A percentile compares a stretch with the other conserved stretches of the same genome.
phyloP scores from a whole-genome alignment of 2,113 vertebrate species.

The Muscicapa adusta region DNA sequence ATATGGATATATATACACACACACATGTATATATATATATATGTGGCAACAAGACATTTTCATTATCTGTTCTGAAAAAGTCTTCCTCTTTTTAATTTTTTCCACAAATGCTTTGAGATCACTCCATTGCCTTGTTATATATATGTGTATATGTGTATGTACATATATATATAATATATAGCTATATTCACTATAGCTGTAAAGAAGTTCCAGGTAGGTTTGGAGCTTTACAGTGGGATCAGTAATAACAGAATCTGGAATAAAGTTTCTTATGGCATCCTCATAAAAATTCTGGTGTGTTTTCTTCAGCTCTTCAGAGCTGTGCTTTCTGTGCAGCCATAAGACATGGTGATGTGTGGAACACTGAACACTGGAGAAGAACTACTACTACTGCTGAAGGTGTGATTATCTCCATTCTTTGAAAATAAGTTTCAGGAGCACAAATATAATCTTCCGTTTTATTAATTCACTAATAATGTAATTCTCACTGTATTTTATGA shows the following conservation, averaged over 20 bases:
- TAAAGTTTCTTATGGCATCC: background rate
- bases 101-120: background rate
- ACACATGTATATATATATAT: too few species aligned
- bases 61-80: background rate
- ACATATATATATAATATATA: too few species aligned
- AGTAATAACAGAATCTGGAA: background rate
- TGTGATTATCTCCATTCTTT: background rate
- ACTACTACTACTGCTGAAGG: background rate
- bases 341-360: background rate
- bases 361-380: background rate
- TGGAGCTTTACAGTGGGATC: background rate
- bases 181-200: background rate
- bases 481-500: background rate
- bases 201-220: background rate
- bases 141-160: too few species aligned
- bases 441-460: background rate
- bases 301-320: background rate
- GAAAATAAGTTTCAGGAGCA: background rate
- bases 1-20: too few species aligned
- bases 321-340: background rate
- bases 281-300: background rate
- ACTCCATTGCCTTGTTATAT: accelerated
- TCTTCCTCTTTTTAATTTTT: background rate
- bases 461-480: background rate
- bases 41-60: background rate